Conservation (phyloP, 1,140 invertebrate species). For the Heterodera schachtii region DNA sequence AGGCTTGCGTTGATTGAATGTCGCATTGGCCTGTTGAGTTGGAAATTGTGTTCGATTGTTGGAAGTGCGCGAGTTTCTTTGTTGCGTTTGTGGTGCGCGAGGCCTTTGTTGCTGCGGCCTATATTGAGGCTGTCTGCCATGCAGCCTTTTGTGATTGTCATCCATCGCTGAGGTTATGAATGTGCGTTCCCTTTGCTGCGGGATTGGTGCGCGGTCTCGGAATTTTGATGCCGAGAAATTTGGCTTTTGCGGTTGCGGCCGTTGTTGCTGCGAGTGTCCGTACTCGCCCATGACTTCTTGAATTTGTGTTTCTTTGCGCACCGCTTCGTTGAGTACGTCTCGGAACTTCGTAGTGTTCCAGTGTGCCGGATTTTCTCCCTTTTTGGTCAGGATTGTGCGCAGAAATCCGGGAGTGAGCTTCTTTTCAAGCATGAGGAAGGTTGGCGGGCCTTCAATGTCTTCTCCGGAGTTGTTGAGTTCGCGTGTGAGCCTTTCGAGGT, state of each 20-base stretch:
- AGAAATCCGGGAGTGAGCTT: not conserved
- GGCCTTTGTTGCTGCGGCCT: too few relatives aligned
- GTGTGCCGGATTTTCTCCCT: not conserved
- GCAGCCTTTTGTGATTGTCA: not conserved
- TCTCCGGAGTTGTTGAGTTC: constrained; percentile 12
- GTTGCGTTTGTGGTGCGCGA: too few relatives aligned
- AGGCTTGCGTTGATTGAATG: not conserved
- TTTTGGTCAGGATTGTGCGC: constrained; percentile 11
- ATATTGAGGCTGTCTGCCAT: too few relatives aligned
- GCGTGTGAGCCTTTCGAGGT: not conserved
- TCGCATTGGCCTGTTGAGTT: too few relatives aligned
- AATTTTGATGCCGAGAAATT: not conserved
- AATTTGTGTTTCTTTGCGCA: not conserved
- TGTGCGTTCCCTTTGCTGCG: not conserved
- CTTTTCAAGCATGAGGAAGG: not conserved
- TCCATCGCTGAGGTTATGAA: not conserved
- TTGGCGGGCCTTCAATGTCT: constrained; percentile 11
- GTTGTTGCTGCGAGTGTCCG: constrained; percentile 9
- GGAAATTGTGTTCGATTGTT: too few relatives aligned
- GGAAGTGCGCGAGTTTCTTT: too few relatives aligned
- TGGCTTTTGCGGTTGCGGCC: not conserved
- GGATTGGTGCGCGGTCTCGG: not conserved
- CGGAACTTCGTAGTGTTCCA: constrained; percentile 2
- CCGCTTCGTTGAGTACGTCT: not conserved
- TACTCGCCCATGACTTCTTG: constrained; percentile 16